Evolutionary conservation across 2,113 vertebrate genomes (phyloP), one percentile per base, ranked within the genome.

Genomic region (Psilopogon haemacephalus): DNA sequence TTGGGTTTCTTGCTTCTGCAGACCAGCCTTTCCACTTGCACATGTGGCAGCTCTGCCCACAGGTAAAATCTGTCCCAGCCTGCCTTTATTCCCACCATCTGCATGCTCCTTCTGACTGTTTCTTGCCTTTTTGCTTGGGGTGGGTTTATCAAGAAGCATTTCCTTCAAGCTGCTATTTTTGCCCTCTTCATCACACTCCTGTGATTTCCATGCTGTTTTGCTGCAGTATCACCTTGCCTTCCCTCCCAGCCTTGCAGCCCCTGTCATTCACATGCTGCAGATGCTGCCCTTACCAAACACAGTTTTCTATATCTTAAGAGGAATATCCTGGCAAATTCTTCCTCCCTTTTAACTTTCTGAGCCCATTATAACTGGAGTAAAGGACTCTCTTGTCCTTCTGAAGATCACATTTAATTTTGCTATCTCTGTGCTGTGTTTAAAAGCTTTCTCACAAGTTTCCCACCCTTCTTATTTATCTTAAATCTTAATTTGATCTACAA

Each of bases 91-190:
- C 42, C 33, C 63, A 64, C 14, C 15, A 7, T 20, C 56, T 24
- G 37, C 3, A 0, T 1, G 2, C 15, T 56, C 50, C 70, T 84
- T 2, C 77, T 37, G 20, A 54, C 32, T 0, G 0, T 44, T 70
- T 65, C 67, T 52, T 52, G 38, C 62, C 50, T 37, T 63, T 73
- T 54, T 0, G 1, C 37, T 89, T 14, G 23, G 19, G 37, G 35
- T 72, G 38, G 44, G 6, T 79, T 93, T 85, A 88, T 68, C 44
- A 59, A 28, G 63, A 64, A 48, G 44, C 38, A 0, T 71, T 82
- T 93, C 77, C 65, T 70, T 28, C 7, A 30, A 35, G 42, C 70
- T 63, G 9, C 32, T 50, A 1, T 73, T 87, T 72, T 67, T 91
- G 48, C 63, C 21, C 9, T 42, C n/a, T 69, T n/a, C 2, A 18